Evolutionary conservation across 2,797 vertebrate species (phyloP).

Genomic region (Leptoclinus maculatus): DNA sequence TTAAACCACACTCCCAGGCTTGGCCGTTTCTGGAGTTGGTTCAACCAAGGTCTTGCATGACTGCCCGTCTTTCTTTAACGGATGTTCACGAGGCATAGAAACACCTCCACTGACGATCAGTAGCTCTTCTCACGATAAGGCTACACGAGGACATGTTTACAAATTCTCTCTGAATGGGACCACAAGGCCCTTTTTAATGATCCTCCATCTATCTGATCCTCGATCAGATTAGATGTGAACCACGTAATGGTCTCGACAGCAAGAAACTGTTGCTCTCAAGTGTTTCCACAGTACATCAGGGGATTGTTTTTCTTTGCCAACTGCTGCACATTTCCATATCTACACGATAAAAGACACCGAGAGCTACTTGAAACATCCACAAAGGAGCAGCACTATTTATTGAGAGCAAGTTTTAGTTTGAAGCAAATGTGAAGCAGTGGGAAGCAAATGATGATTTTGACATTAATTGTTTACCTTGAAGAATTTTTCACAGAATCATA

Average conservation of each 20-base stretch:
- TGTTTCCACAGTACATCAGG: slow-evolving; percentile 17
- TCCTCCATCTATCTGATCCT: slow-evolving; percentile 8
- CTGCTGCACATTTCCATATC: slow-evolving; percentile 23
- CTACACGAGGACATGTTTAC: slow-evolving; percentile 16
- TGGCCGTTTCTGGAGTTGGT: slow-evolving; percentile 74
- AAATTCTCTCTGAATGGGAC: slow-evolving; percentile 45
- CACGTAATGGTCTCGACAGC: slow-evolving; percentile 24
- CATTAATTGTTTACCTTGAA: slow-evolving; percentile 21
- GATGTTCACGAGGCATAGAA: slow-evolving; percentile 53
- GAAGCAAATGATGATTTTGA: slow-evolving; percentile 24
- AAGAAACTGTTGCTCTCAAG: slow-evolving; percentile 21
- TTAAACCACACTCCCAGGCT: slow-evolving; percentile 85
- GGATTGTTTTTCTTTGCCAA: slow-evolving; percentile 14
- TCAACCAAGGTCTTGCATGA: slow-evolving; percentile 48
- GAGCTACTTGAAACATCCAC: slow-evolving; percentile 17
- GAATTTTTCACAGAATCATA: slow-evolving; percentile 23
- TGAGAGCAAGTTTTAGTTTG: neutral
- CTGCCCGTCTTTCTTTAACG: slow-evolving; percentile 44
- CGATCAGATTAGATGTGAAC: slow-evolving; percentile 38
- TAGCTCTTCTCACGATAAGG: neutral
- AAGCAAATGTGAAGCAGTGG: slow-evolving; percentile 22
- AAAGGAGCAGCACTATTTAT: slow-evolving; percentile 7
- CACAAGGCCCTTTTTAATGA: slow-evolving; percentile 40
- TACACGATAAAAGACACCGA: slow-evolving; percentile 11
- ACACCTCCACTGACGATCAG: slow-evolving; percentile 42